Conservation (phyloP, 2,797 vertebrate genomes). For the Phylloscopus collybita region DNA sequence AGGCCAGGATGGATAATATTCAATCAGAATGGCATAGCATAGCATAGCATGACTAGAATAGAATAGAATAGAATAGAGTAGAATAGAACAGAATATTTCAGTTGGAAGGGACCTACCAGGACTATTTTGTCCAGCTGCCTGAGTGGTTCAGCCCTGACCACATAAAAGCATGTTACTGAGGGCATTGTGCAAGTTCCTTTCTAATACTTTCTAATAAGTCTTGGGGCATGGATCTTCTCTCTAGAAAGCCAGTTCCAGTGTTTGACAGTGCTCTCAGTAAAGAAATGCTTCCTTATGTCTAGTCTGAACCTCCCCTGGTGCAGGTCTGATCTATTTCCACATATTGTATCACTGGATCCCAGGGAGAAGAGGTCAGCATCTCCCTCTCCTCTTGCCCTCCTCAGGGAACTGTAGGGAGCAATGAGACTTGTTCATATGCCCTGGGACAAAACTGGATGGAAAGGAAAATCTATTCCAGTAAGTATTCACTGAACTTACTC, state of each 20-base stretch:
- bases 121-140: not conserved
- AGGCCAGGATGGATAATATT: not conserved
- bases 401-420: not conserved
- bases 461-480: not conserved
- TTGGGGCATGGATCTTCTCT: accelerated
- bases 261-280: not conserved
- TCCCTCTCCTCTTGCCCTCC: not conserved
- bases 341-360: not conserved
- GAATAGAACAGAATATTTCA: not conserved
- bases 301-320: not conserved
- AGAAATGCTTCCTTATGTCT: not conserved
- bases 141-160: not conserved
- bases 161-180: not conserved
- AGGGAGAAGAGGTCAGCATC: not conserved
- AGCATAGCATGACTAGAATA: too few species aligned
- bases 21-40: not conserved
- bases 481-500: not conserved
- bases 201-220: not conserved
- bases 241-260: not conserved
- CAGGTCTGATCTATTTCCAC: not conserved
- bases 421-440: not conserved
- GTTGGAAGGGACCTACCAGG: not conserved
- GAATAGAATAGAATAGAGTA: not conserved
- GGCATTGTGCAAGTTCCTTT: not conserved
- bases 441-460: not conserved